Evolutionary conservation across 2,888 invertebrate genomes (phyloP), one percentile per base, ranked within the genome.

Genomic region (Campopleginae sp.): DNA sequence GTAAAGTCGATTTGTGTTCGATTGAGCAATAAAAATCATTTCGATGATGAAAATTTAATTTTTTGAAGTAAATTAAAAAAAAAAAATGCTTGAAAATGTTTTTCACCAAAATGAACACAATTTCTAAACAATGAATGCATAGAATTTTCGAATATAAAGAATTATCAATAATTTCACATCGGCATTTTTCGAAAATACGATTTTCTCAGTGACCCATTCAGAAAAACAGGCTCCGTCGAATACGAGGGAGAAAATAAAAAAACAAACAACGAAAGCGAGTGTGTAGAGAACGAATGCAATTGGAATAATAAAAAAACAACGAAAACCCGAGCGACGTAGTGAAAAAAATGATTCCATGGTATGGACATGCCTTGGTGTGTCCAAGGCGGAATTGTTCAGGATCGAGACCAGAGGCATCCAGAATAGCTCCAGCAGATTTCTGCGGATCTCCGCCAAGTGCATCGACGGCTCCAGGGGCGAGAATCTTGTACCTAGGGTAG

Each of bases 301-400:
- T 17, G 46, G 44, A 44, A 46, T 0, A 44, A 31, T 14, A 27
- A 61, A 27, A 31, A 31, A 14, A 61, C 31, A 27, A 19, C 61
- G 31, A 61, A n/a, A 44, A 68, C 27, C 14, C 44, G 46, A 23
- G 68, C 44, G 23, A 46, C 46, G 8, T n/a, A 12, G 27, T 46
- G 12, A 68, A 68, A 17, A 42, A 58, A 65, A 63, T 68, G 19
- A 76, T 80, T 77, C 48, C 33, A 80, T 81, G 86, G 82, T 84
- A 88, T 87, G 89, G 92, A 96, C 97, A 96, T 97, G 99, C 99
- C 97, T 99, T 99, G 95, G 99, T 99, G 95, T 98, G 97, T 96
- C 99, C 99, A 94, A 98, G 96, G 96, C 98, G 98, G 95, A 97
- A 99, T 93, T 97, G 97, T 94, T 99, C 98, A 90, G 96, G 95